Evolutionary conservation across 2,113 vertebrate genomes (phyloP), one percentile per base, ranked within the genome.

Genomic region (Istiophorus platypterus): DNA sequence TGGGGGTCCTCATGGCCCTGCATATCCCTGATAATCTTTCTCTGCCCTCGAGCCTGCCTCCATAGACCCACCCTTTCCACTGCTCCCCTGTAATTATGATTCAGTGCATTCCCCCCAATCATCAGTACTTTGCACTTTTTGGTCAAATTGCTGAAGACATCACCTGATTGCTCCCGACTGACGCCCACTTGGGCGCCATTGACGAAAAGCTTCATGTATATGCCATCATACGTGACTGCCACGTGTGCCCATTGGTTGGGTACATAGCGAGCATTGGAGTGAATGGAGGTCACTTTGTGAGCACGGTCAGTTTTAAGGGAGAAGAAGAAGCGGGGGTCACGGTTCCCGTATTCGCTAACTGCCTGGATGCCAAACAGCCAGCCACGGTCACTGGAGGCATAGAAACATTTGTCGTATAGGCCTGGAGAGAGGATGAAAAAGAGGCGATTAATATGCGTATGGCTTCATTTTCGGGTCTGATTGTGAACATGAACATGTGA

Each of bases 401-500:
- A 99, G 95, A 98, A 99, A 94, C 98, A 99, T 95, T 99, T 99
- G 96, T 99, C 98, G 87, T 98, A 99, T 18, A 99, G 95, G 86
- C 98, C 98, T 99, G 93, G 66, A 89, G 88, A 91, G 90, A 94
- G 91, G 95, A 80, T 1, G 92, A 64, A 64, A 26, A 57, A 77
- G 29, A 56, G 76, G 18, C 37, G 2, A 27, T 88, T 68, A 86
- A 20, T 51, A 72, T 37, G 14, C 64, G 49, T 17, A 51, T 51
- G 1, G 5, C 13, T 72, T 81, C 15, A 63, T 70, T 49, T 65
- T 2, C 17, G 65, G 3, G 26, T 57, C 27, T 49, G 51, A 81
- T 20, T 66, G 31, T 59, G 34, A 24, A 31, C 0, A 5, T 90
- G 29, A 82, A 34, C 34, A 54, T 37, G 7, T 58, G 6, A 57